Evolutionary conservation across 2,888 invertebrate genomes (phyloP).

Genomic region (Spodoptera picta): DNA sequence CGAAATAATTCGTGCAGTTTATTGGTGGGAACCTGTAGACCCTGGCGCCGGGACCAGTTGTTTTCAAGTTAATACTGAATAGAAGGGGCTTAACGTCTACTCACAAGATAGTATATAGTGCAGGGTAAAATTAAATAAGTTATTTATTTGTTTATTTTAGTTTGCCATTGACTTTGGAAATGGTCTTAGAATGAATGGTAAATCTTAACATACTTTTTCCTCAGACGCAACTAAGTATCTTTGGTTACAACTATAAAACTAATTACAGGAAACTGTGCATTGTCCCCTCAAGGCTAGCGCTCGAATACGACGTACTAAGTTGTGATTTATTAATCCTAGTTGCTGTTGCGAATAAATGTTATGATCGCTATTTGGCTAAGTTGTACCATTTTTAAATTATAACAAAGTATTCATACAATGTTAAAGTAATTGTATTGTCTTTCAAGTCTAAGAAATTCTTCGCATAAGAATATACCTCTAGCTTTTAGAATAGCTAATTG

Average conservation of each 20-base stretch:
- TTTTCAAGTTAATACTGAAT: constrained; percentile 23
- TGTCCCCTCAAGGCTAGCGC: constrained; percentile 14
- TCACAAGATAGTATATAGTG: background rate
- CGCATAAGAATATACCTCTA: constrained; percentile 16
- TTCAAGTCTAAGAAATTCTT: constrained; percentile 12
- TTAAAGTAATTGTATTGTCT: background rate
- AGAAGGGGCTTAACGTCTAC: background rate
- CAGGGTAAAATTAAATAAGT: constrained; percentile 5
- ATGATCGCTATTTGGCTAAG: constrained; percentile 1
- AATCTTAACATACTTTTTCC: constrained; percentile 1
- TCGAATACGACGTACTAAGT: constrained; percentile 2
- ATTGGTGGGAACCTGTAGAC: constrained; percentile 26
- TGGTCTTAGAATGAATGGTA: background rate
- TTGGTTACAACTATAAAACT: constrained; percentile 5
- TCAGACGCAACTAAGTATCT: background rate
- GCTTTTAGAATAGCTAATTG: constrained; percentile 44
- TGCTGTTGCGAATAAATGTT: background rate
- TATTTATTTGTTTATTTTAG: constrained; percentile 1
- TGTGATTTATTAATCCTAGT: constrained; percentile 12
- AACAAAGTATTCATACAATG: constrained; percentile 2
- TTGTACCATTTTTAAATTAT: background rate
- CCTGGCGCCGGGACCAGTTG: constrained; percentile 31
- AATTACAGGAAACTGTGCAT: constrained; percentile 27
- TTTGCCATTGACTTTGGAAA: background rate
- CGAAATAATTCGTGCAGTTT: constrained; percentile 39